Evolutionary conservation across 2,888 invertebrate species (phyloP).

Genomic region (Alloplasta piceator): DNA sequence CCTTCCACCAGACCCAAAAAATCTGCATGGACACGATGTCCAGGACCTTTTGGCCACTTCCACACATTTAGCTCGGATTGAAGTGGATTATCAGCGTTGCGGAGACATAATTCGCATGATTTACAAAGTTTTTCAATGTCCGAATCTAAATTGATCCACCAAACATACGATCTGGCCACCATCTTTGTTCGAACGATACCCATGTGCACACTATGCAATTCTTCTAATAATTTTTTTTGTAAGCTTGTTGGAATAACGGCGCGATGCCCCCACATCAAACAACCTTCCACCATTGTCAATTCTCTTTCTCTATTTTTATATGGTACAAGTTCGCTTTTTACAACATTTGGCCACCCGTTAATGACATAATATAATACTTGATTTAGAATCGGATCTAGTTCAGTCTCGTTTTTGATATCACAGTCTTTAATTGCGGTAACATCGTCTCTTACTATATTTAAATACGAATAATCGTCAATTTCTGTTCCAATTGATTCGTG

Average conservation of each 20-base stretch:
- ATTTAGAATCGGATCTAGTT: not conserved
- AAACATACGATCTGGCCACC: slow-evolving; percentile 55
- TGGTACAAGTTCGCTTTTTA: slow-evolving; percentile 1
- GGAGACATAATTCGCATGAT: slow-evolving; percentile 66
- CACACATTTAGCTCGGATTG: slow-evolving; percentile 29
- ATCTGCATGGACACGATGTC: slow-evolving; percentile 35
- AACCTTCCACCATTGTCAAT: slow-evolving; percentile 36
- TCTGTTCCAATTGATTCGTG: not conserved
- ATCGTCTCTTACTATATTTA: slow-evolving; percentile 16
- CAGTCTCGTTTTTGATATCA: not conserved
- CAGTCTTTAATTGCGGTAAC: not conserved
- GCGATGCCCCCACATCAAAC: not conserved
- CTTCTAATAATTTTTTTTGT: slow-evolving; percentile 42
- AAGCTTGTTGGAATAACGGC: slow-evolving; percentile 56
- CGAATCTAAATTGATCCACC: slow-evolving; percentile 58
- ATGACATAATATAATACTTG: not conserved
- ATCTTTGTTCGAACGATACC: slow-evolving; percentile 58
- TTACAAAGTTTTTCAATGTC: slow-evolving; percentile 58
- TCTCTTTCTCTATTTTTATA: slow-evolving; percentile 44
- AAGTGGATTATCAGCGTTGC: slow-evolving; percentile 41
- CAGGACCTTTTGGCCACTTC: slow-evolving; percentile 46
- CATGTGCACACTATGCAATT: slow-evolving; percentile 57
- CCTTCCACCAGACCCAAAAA: slow-evolving; percentile 55
- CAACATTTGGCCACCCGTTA: slow-evolving; percentile 22
- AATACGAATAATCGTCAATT: slow-evolving; percentile 11